Base-by-base conservation (phyloP, 1,140 invertebrate genomes). In the Penaeus chinensis region DNA sequence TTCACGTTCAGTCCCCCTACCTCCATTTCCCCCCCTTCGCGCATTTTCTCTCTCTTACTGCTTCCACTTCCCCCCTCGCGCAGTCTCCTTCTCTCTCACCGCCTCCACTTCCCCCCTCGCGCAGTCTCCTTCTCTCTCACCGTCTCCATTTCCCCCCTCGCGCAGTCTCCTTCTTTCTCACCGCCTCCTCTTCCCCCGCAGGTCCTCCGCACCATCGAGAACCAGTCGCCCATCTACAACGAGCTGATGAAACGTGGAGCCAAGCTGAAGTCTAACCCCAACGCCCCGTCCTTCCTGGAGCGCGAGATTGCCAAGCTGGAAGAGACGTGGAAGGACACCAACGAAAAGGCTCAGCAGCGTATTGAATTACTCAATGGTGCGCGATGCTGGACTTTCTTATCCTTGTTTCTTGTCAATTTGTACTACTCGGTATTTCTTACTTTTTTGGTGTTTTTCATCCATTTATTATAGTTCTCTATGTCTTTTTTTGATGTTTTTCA, bases 261-360 rank as follows among this genome's bases (percentile, higher is more conserved):
- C 24, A 89, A 89, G 47, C 87, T 91, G 11, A 90, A 79, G 82
- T 65, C 83, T 47, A 90, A 90, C 69, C 90, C 90, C 66, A 91
- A 91, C 85, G 90, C 90, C 71, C 90, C 90, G 32, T 88, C 89
- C 74, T 91, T 91, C 82, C 85, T 91, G 37, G 89, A 91, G 62
- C 85, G 89, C 20, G 90, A 91, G 78, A 89, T 91, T 16, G 84
- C 85, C 74, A 89, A 89, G 42, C 85, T 91, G 79, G 90, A 91
- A 42, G 90, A 90, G 82, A 86, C 87, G 13, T 91, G 90, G 90
- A 90, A 90, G 74, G 90, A 90, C 54, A 91, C 90, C n/a, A 90
- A 89, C 76, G 87, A 89, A 47, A 91, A 91, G 74, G 90, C 90
- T 18, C 89, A 90, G 65, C 27, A 42, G 4, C 85, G 90, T 4